These are phyloP conservation scores for Brachymystax lenok DNA, from an alignment of 2,797 vertebrate species.

Conservation along the genomic window DNA sequence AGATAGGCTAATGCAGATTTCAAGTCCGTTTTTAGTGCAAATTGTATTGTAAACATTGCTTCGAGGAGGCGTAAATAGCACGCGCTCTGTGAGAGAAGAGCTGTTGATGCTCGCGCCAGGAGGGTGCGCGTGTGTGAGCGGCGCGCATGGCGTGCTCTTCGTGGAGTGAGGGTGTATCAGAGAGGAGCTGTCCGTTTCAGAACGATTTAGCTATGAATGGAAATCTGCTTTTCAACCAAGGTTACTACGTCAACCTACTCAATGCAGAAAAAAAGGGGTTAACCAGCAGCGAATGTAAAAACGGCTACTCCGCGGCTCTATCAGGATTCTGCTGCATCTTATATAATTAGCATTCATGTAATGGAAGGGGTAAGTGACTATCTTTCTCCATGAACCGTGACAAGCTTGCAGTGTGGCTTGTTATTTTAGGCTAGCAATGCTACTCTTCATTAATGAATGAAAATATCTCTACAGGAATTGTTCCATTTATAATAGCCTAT, in stretches of 20 bases:
- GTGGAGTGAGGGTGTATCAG: neutral
- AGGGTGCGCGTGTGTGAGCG: no score
- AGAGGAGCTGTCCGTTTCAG: conserved; percentile 50
- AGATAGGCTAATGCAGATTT: no score
- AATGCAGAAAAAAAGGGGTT: conserved; percentile 9
- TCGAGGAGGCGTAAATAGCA: no score
- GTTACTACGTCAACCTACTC: conserved; percentile 4
- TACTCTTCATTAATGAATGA: neutral
- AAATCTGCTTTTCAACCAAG: neutral
- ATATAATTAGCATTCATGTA: conserved; percentile 1
- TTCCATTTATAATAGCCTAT: neutral
- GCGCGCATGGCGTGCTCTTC: conserved; percentile 11
- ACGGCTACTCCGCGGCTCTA: neutral
- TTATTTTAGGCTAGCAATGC: neutral
- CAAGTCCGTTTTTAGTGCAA: no score
- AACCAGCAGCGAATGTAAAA: neutral
- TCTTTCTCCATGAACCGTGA: neutral
- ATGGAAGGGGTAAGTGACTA: conserved; percentile 12
- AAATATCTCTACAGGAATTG: neutral
- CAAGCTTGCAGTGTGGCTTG: neutral
- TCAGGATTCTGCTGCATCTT: conserved; percentile 2
- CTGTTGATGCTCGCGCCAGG: no score
- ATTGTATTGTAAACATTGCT: no score
- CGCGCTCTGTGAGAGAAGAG: no score
- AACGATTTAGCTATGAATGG: conserved; percentile 20